These are phyloP conservation scores for Acrossocheilus fasciatus DNA, from an alignment of 2,797 vertebrate genomes.

Conservation along the genomic window DNA sequence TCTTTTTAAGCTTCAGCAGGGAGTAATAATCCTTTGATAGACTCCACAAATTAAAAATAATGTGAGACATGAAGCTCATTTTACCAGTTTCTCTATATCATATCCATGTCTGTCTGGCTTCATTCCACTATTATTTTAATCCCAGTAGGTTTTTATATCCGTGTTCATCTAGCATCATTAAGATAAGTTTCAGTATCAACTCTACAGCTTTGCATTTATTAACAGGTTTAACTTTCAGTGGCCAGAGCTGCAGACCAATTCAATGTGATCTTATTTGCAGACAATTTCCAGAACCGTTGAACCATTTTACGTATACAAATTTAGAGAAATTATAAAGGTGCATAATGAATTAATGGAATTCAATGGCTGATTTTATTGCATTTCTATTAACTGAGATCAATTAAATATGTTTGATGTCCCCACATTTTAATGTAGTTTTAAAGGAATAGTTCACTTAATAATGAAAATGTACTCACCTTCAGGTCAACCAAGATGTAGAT, in stretches of 20 bases:
- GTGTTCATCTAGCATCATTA: constrained; percentile 44
- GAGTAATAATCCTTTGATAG: constrained; percentile 35
- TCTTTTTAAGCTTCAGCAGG: constrained; percentile 33
- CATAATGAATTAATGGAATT: background rate
- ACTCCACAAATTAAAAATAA: constrained; percentile 45
- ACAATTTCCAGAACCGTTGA: background rate
- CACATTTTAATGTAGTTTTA: background rate
- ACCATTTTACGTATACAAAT: background rate
- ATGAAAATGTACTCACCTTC: background rate
- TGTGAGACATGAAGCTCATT: constrained; percentile 9
- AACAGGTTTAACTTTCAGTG: constrained; percentile 24
- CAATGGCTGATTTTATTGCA: background rate
- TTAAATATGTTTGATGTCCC: background rate
- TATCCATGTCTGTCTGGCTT: constrained; percentile 20
- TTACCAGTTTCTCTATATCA: constrained; percentile 19
- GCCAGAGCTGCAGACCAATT: background rate
- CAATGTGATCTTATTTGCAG: background rate
- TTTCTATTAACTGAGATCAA: background rate
- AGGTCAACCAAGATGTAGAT: too few relatives aligned
- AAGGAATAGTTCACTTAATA: background rate
- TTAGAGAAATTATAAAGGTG: background rate
- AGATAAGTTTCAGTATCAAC: constrained; percentile 17
- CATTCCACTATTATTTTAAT: constrained; percentile 41
- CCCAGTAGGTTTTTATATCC: constrained; percentile 10
- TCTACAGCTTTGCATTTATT: constrained; percentile 23